These are phyloP conservation scores for Drosophila truncata DNA, from an alignment of 1,140 invertebrate species.

Conservation along the genomic window DNA sequence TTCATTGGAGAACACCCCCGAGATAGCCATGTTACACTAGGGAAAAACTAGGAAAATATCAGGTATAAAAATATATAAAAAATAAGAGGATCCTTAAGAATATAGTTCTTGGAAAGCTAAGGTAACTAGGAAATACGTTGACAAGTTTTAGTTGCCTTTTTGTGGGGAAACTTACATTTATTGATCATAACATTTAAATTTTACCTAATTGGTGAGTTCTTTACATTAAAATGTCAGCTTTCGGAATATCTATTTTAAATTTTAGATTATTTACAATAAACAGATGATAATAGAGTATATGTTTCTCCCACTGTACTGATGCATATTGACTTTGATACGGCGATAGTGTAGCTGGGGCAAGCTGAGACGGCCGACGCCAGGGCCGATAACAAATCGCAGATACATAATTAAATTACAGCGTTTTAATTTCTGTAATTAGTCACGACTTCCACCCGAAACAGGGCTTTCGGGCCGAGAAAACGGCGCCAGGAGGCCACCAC, in stretches of 20 bases:
- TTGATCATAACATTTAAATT: too few species aligned
- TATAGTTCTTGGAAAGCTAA: too few species aligned
- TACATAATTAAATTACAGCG: slow-evolving; percentile 86
- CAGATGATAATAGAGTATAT: background rate
- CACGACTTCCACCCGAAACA: slow-evolving; percentile 71
- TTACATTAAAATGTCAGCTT: too few species aligned
- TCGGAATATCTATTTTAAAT: too few species aligned
- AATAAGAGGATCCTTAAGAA: background rate
- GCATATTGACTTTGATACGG: slow-evolving; percentile 57
- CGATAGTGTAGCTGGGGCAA: slow-evolving; percentile 39
- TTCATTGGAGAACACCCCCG: slow-evolving; percentile 26
- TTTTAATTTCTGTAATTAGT: slow-evolving; percentile 86
- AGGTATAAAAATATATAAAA: background rate
- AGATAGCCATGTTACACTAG: background rate
- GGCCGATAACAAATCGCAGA: slow-evolving; percentile 84
- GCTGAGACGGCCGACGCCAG: slow-evolving; percentile 33
- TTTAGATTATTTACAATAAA: too few species aligned
- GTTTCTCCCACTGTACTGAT: slow-evolving; percentile 16
- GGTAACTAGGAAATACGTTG: background rate
- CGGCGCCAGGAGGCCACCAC: slow-evolving; percentile 62
- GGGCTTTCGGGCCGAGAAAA: slow-evolving; percentile 12
- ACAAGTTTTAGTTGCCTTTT: background rate
- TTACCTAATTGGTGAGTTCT: too few species aligned
- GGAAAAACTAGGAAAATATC: background rate
- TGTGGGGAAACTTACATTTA: background rate